phyloP scores from a whole-genome alignment of 2,797 vertebrate species.

The Pangasius macronema region DNA sequence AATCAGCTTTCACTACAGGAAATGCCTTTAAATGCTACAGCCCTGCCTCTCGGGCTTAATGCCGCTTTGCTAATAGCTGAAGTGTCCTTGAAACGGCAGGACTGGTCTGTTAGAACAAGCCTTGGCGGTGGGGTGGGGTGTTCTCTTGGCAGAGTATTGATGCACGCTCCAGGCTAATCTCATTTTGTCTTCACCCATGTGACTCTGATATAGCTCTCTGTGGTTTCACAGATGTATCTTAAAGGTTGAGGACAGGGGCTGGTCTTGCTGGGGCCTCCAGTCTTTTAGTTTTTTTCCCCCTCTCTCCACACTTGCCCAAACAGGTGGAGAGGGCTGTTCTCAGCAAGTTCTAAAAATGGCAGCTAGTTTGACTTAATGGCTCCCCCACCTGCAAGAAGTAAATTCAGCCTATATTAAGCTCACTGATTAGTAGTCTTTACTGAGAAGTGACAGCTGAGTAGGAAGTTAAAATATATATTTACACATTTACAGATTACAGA shows the following conservation, averaged over 20 bases:
- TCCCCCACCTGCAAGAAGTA: conserved; percentile 59
- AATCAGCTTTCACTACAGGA: not conserved
- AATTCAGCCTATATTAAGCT: conserved; percentile 68
- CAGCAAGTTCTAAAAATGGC: conserved; percentile 63
- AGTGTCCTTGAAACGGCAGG: conserved; percentile 58
- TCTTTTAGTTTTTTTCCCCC: not conserved
- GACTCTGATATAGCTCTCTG: conserved; percentile 23
- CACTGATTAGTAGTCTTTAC: conserved; percentile 60
- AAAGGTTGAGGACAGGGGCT: not conserved
- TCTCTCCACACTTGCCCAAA: conserved; percentile 61
- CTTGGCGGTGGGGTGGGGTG: conserved; percentile 31
- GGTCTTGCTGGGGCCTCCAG: conserved; percentile 52
- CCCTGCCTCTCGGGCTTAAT: not conserved
- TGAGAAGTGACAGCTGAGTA: conserved; percentile 66
- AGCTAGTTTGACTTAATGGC: conserved; percentile 64
- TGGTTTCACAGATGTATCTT: conserved; percentile 19
- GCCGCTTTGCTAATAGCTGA: conserved; percentile 3
- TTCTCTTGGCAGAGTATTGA: conserved; percentile 42
- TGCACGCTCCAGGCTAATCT: conserved; percentile 38
- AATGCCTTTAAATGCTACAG: not conserved
- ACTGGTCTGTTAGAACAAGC: conserved; percentile 33
- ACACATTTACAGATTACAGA: not conserved
- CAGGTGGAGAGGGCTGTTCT: conserved; percentile 62
- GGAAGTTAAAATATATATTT: conserved; percentile 52
- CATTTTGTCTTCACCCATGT: conserved; percentile 18